phyloP scores from a whole-genome alignment of 2,113 vertebrate genomes.

The Laticauda colubrina region DNA sequence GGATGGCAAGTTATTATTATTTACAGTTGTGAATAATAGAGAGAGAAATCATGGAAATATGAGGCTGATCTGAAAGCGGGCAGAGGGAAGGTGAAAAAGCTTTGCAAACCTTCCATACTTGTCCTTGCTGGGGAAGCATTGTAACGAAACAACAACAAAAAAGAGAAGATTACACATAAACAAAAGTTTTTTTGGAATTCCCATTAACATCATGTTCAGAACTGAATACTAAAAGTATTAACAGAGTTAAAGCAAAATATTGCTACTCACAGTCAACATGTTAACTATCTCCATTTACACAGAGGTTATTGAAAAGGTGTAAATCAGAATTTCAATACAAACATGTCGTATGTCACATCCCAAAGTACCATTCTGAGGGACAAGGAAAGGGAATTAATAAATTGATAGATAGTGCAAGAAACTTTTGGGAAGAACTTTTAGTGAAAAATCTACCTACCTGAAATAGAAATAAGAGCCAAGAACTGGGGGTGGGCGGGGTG shows the following conservation, averaged over 20 bases:
- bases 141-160: constrained; percentile 79
- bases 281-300: constrained; percentile 52
- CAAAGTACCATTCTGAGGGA: constrained; percentile 60
- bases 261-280: constrained; percentile 48
- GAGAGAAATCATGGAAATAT: constrained; percentile 86
- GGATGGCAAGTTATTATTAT: constrained; percentile 57
- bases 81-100: constrained; percentile 99
- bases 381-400: constrained; percentile 56
- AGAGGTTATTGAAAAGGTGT: constrained; percentile 12
- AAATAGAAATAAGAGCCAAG: constrained; percentile 80
- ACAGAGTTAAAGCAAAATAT: constrained; percentile 57
- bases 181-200: constrained; percentile 75
- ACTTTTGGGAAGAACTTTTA: constrained; percentile 66
- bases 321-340: constrained; percentile 4
- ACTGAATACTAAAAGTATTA: constrained; percentile 65
- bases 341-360: constrained; percentile 47
- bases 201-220: constrained; percentile 71
- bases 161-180: constrained; percentile 96
- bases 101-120: constrained; percentile 99
- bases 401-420: constrained; percentile 69
- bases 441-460: constrained; percentile 79
- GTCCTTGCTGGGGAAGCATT: constrained; percentile 99
- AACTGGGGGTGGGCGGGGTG: constrained; percentile 67
- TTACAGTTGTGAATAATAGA: constrained; percentile 73
- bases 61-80: constrained; percentile 83